These are phyloP conservation scores for Pelodytes ibericus DNA, from an alignment of 2,797 vertebrate genomes.

Conservation along the genomic window DNA sequence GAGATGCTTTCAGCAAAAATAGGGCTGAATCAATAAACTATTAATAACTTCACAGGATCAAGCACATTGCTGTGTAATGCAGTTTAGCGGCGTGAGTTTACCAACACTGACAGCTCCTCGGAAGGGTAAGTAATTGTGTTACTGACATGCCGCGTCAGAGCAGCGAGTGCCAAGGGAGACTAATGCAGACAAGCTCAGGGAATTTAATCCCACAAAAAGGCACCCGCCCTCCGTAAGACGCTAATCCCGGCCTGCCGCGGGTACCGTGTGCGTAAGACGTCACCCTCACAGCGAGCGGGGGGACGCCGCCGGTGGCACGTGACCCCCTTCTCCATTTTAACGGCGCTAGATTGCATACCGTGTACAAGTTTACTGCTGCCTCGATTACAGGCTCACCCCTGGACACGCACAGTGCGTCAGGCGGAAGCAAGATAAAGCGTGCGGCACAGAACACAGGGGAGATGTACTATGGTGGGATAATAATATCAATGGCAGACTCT, in stretches of 20 bases:
- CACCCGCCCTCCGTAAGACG: neutral
- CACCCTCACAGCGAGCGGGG: no score
- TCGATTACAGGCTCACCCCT: no score
- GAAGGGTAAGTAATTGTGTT: conserved; percentile 63
- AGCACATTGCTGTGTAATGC: conserved; percentile 62
- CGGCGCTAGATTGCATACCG: no score
- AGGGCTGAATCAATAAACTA: conserved; percentile 69
- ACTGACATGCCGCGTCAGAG: conserved; percentile 18
- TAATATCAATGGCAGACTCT: no score
- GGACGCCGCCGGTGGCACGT: no score
- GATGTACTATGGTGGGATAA: no score
- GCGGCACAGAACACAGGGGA: no score
- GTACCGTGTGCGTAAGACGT: neutral
- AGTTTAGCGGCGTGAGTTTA: conserved; percentile 66
- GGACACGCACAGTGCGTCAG: no score
- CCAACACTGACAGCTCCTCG: conserved; percentile 61
- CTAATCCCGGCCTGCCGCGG: neutral
- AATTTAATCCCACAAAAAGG: conserved; percentile 22
- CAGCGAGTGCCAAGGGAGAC: neutral
- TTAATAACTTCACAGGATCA: conserved; percentile 67
- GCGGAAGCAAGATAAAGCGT: no score
- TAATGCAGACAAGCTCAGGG: conserved; percentile 13
- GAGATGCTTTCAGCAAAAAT: conserved; percentile 46
- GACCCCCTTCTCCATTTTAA: no score
- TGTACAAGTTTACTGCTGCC: no score